Percentiles rank a stretch among this genome's conserved stretches.
Conservation (phyloP, 2,797 vertebrate genomes). For the Columba guinea region DNA sequence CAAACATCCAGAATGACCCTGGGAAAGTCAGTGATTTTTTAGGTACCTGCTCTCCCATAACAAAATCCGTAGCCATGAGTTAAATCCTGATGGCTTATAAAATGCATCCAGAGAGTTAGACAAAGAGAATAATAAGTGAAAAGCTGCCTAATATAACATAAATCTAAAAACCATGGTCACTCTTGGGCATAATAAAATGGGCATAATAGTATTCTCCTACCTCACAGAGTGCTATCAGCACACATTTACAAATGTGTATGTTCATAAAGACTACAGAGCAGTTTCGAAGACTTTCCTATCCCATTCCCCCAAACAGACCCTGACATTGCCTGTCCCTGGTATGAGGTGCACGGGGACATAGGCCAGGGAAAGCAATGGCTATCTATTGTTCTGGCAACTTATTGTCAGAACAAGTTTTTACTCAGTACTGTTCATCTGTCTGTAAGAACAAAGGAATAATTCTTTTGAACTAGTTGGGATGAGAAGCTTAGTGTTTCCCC, state of each 20-base stretch:
- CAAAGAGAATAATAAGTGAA: constrained; percentile 64
- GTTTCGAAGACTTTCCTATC: not conserved
- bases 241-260: constrained; percentile 29
- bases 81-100: constrained; percentile 59
- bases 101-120: constrained; percentile 55
- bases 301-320: not conserved
- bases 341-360: rapidly evolving
- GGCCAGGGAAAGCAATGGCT: rapidly evolving
- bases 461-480: not conserved
- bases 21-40: not conserved
- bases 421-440: rapidly evolving
- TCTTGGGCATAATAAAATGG: constrained; percentile 61
- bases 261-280: not conserved
- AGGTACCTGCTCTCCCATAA: constrained; percentile 10
- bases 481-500: not conserved
- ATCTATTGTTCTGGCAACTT: not conserved
- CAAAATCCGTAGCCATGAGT: constrained; percentile 48
- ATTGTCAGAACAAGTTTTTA: not conserved
- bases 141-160: constrained; percentile 63
- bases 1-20: not conserved
- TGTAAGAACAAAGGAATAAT: not conserved
- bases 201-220: constrained; percentile 41
- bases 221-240: constrained; percentile 39
- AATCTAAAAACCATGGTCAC: constrained; percentile 56
- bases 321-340: not conserved